A percentile compares a stretch with the other conserved stretches of the same genome.
Conservation (phyloP, 2,797 vertebrate genomes). For the Bovichtus variegatus region DNA sequence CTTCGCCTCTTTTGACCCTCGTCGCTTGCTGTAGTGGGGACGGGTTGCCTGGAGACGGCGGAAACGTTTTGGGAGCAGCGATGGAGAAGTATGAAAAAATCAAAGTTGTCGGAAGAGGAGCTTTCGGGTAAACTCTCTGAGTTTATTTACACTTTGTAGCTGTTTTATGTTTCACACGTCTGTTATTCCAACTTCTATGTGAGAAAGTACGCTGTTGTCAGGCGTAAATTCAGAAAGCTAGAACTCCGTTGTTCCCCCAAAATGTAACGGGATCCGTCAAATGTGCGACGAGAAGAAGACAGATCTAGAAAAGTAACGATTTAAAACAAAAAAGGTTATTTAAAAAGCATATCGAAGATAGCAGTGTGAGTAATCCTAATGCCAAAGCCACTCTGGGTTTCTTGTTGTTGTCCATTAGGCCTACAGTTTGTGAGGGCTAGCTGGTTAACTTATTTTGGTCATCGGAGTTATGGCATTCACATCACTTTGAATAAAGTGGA, state of each 20-base stretch:
- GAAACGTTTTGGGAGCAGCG: constrained; percentile 63
- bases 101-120: constrained; percentile 97
- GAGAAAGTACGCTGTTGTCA: neutral
- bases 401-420: too few relatives aligned
- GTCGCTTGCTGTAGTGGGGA: constrained; percentile 72
- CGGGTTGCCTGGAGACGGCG: constrained; percentile 85
- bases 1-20: constrained; percentile 65
- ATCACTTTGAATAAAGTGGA: neutral
- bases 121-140: constrained; percentile 92
- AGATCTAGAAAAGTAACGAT: neutral
- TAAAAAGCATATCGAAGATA: neutral
- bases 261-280: constrained; percentile 36
- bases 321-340: neutral
- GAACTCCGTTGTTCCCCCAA: neutral
- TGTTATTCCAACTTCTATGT: neutral
- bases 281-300: constrained; percentile 8
- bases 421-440: neutral
- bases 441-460: neutral
- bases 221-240: too few relatives aligned
- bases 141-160: neutral
- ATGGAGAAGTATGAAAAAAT: constrained; percentile 99
- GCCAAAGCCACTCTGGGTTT: neutral
- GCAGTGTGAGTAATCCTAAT: neutral
- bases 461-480: neutral
- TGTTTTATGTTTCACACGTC: neutral